Percentiles rank a stretch among this genome's conserved stretches.
These are phyloP conservation scores for Drosophila falleni DNA, from an alignment of 2,888 invertebrate genomes.

Conservation along the genomic window DNA sequence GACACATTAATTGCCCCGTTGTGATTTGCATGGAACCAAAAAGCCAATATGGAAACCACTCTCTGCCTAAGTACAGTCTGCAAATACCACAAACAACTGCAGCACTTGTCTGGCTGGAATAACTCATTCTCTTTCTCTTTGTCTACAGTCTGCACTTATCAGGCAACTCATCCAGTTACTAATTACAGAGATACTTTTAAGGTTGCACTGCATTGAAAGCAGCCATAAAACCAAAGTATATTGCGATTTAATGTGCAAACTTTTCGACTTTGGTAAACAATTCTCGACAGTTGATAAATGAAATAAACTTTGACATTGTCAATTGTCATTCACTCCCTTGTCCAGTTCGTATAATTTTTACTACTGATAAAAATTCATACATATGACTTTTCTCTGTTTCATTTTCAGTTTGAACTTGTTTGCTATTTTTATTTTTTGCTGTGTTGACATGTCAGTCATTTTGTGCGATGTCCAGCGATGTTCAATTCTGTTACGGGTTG, in stretches of 20 bases:
- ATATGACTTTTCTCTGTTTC: slow-evolving; percentile 31
- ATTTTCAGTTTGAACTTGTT: slow-evolving; percentile 28
- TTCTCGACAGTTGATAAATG: slow-evolving; percentile 61
- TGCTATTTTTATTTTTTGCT: slow-evolving; percentile 14
- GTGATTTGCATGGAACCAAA: slow-evolving; percentile 63
- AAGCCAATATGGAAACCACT: slow-evolving; percentile 20
- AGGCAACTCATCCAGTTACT: slow-evolving; percentile 19
- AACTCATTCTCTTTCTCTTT: slow-evolving; percentile 8
- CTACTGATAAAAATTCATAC: slow-evolving; percentile 66
- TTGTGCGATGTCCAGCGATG: slow-evolving; percentile 56
- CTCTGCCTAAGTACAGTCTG: slow-evolving; percentile 15
- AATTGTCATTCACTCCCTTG: slow-evolving; percentile 51
- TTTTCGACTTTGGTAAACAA: slow-evolving; percentile 28
- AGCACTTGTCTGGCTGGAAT: slow-evolving; percentile 45
- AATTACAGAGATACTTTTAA: slow-evolving; percentile 46
- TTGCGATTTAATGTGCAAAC: slow-evolving; percentile 18
- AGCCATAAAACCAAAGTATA: slow-evolving; percentile 20
- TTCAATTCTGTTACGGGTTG: slow-evolving; percentile 53
- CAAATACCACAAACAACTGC: slow-evolving; percentile 56
- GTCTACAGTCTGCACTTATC: not conserved
- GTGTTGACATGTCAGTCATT: slow-evolving; percentile 75
- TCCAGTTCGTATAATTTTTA: slow-evolving; percentile 8
- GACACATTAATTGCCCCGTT: slow-evolving; percentile 72
- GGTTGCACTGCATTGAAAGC: slow-evolving; percentile 22
- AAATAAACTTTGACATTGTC: slow-evolving; percentile 69